Base-by-base conservation (phyloP, 2,797 vertebrate species). In the Pipistrellus nathusii region DNA sequence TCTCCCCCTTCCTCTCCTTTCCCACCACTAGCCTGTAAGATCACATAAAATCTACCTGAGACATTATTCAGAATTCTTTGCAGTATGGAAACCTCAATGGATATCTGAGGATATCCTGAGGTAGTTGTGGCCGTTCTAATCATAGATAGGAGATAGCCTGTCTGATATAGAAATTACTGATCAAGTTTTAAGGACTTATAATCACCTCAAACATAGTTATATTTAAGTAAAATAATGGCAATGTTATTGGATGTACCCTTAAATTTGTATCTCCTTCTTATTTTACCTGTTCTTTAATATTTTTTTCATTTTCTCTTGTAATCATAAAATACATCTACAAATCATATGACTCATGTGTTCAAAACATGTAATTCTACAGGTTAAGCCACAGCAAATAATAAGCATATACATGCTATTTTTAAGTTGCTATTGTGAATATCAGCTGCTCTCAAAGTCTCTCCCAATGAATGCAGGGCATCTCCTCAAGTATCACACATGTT, bases 181-280 rank as follows among this genome's bases (percentile, higher is more conserved):
- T 89, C 53, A 85, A 44, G 38, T 73, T 48, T 93, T 86, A 91
- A 71, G 86, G 90, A 87, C 10, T 51, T 68, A n/a, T 4, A 75
- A 27, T 80, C 17, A 75, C 80, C 3, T 41, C 64, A 78, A 80
- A 85, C 0, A 80, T 8, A 80, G 44, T 73, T 57, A 77, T 35
- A 94, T 75, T 85, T 89, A 84, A 89, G 55, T 75, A 88, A 95
- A 92, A 90, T 64, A 7, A 73, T 78, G 68, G 1, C 17, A 69
- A 8, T n/a, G 0, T 85, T 85, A 57, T 38, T 72, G 75, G 6
- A 73, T 46, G 30, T 85, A 20, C 3, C 51, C 51, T 80, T 48
- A 66, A 59, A 46, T 59, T 21, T 38, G 3, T 3, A 94, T 86
- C 81, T 57, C 12, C 30, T 20, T 68, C 38, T 88, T 51, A 14